Percentiles rank a stretch among this genome's conserved stretches.
phyloP scores from a whole-genome alignment of 2,113 vertebrate species.

The Rostratula benghalensis region DNA sequence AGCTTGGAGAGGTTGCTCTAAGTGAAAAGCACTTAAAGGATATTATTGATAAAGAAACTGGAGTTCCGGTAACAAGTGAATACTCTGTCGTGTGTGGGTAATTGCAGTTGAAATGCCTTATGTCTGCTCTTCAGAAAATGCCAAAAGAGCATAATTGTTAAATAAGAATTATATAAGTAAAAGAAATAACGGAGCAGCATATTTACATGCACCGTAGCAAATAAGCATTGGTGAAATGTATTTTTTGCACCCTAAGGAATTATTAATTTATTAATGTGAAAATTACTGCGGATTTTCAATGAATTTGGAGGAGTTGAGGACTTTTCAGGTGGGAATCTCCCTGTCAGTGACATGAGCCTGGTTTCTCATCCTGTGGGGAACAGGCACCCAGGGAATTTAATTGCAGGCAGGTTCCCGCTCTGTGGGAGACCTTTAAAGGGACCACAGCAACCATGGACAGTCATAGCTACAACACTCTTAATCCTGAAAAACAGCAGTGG shows the following conservation, averaged over 20 bases:
- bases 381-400: neutral
- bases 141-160: neutral
- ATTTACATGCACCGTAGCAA: neutral
- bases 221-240: neutral
- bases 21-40: constrained; percentile 19
- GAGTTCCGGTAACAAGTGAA: neutral
- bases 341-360: neutral
- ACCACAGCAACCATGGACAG: rapidly evolving
- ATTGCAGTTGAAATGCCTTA: neutral
- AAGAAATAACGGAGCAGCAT: neutral
- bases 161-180: neutral
- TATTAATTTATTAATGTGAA: neutral
- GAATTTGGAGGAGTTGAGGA: neutral
- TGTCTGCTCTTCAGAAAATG: neutral
- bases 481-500: neutral
- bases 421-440: neutral
- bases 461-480: neutral
- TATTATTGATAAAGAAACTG: neutral
- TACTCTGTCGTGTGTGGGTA: neutral
- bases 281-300: neutral
- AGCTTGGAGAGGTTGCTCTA: neutral
- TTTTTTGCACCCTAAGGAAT: neutral
- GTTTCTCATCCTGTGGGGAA: neutral
- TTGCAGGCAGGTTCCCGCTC: neutral
- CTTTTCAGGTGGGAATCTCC: neutral